Evolutionary conservation across 2,888 invertebrate species (phyloP).

Genomic region (Lysandra coridon): DNA sequence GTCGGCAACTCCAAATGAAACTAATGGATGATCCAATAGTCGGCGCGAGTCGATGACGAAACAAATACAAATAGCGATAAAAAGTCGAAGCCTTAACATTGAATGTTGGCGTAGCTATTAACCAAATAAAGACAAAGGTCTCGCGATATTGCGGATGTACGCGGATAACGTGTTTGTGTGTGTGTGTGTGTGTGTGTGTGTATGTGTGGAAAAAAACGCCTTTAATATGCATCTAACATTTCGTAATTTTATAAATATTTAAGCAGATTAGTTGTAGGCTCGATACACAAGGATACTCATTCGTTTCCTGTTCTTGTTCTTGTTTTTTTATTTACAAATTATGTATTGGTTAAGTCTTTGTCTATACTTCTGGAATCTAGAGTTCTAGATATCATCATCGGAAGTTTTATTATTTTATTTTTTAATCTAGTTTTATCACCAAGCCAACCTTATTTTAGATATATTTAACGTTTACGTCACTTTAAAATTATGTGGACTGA

Average conservation of each 20-base stretch:
- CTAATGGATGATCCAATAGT: conserved; percentile 16
- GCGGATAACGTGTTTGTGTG: neutral
- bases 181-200: neutral
- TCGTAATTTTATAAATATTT: neutral
- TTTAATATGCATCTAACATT: neutral
- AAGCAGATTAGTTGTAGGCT: neutral
- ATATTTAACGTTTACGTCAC: neutral
- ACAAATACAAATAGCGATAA: conserved; percentile 25
- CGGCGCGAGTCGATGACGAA: neutral
- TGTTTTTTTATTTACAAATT: neutral
- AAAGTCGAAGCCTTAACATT: conserved; percentile 28
- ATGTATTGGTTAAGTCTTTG: too few relatives aligned
- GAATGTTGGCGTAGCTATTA: conserved; percentile 21
- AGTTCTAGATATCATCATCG: neutral
- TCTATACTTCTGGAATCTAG: too few relatives aligned
- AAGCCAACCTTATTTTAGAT: too few relatives aligned
- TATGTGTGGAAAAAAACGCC: neutral
- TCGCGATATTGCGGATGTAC: neutral
- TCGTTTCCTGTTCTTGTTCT: conserved; percentile 5
- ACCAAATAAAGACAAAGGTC: conserved; percentile 29
- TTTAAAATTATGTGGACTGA: neutral
- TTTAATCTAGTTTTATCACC: neutral
- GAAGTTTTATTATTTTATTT: neutral
- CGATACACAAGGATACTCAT: neutral
- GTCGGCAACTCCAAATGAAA: neutral